A percentile compares a stretch with the other conserved stretches of the same genome.
Conservation (phyloP, 2,113 vertebrate species). For the Fregata magnificens region DNA sequence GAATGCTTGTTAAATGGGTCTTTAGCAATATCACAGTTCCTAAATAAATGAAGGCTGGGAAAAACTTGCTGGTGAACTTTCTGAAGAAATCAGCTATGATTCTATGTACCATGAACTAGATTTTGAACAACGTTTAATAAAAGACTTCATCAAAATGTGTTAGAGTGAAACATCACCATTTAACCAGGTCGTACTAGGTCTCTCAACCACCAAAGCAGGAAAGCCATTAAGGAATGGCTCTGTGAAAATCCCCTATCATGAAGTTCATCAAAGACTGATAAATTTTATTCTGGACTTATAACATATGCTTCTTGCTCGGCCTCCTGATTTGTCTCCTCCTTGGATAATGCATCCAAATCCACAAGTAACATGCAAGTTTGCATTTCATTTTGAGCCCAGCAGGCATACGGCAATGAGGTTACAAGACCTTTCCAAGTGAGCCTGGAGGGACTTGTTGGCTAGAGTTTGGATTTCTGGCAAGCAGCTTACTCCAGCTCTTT, state of each 20-base stretch:
- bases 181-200: not conserved
- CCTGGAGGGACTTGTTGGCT: conserved; percentile 64
- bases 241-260: not conserved
- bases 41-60: not conserved
- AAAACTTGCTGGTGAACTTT: not conserved
- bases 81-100: not conserved
- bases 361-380: conserved; percentile 49
- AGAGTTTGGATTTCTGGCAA: conserved; percentile 62
- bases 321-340: conserved; percentile 19
- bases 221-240: not conserved
- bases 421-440: conserved; percentile 61
- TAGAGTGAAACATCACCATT: not conserved
- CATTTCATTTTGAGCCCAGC: conserved; percentile 69
- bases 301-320: not conserved
- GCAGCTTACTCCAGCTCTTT: conserved; percentile 48
- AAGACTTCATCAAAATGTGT: not conserved
- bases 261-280: not conserved
- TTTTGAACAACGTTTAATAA: not conserved
- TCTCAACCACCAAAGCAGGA: not conserved
- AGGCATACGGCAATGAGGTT: conserved; percentile 55
- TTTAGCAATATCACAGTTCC: not conserved
- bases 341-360: conserved; percentile 26
- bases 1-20: not conserved
- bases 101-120: not conserved
- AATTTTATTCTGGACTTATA: not conserved